phyloP scores from a whole-genome alignment of 2,113 vertebrate species.

The Gyps fulvus region DNA sequence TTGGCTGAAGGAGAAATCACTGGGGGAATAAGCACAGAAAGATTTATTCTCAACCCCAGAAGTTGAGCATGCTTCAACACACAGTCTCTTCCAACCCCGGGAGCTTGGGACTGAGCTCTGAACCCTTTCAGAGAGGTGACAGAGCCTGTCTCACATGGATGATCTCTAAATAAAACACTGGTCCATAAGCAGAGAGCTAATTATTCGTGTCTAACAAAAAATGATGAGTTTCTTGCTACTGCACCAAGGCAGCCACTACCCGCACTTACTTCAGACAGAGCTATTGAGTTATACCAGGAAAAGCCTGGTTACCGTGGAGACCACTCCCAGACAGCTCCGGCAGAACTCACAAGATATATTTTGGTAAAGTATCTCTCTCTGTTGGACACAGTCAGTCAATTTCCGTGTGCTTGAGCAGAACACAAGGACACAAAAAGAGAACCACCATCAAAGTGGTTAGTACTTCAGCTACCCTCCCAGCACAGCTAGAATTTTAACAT shows the following conservation, averaged over 20 bases:
- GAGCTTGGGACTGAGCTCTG: neutral
- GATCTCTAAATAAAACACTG: neutral
- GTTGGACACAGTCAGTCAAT: neutral
- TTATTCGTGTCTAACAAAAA: neutral
- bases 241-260: neutral
- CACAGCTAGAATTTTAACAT: neutral
- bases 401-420: neutral
- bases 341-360: neutral
- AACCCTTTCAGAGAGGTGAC: neutral
- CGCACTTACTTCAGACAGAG: conserved; percentile 24
- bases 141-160: neutral
- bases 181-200: neutral
- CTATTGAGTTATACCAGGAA: neutral
- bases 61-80: neutral
- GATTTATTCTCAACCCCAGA: neutral
- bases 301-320: conserved; percentile 63
- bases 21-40: neutral
- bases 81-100: neutral
- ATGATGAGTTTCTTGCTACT: neutral
- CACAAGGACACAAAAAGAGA: neutral
- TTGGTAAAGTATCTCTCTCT: neutral
- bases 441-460: neutral
- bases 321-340: neutral
- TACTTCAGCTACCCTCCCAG: neutral
- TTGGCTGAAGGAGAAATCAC: neutral